Evolutionary conservation across 2,797 vertebrate species (phyloP).

Genomic region (Adelosebastes latens): DNA sequence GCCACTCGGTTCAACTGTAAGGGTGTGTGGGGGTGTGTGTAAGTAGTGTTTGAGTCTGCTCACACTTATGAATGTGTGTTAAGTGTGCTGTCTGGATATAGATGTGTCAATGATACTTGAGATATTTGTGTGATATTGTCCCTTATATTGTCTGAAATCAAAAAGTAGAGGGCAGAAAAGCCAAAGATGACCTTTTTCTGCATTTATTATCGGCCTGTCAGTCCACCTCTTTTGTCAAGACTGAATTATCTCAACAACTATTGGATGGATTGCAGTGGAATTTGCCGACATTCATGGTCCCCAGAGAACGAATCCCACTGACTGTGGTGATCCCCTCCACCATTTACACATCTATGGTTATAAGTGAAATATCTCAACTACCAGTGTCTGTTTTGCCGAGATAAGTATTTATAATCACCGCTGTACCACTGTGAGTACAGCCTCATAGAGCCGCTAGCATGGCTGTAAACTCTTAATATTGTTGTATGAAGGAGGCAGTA

Average conservation of each 20-base stretch:
- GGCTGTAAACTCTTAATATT: neutral
- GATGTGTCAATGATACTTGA: neutral
- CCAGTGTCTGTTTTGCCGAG: neutral
- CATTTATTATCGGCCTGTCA: neutral
- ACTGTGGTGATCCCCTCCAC: neutral
- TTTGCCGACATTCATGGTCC: neutral
- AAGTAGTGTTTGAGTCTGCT: neutral
- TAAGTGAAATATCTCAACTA: neutral
- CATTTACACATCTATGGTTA: neutral
- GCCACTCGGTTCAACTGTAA: constrained; percentile 9
- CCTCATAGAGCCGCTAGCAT: neutral
- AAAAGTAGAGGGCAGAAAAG: neutral
- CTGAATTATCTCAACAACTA: neutral
- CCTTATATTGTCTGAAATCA: neutral
- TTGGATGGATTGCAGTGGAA: neutral
- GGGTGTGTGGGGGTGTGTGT: constrained; percentile 1
- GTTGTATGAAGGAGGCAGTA: neutral
- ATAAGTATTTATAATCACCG: neutral
- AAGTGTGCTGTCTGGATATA: neutral
- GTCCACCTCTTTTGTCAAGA: neutral
- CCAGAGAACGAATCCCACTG: neutral
- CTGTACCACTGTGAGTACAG: too few relatives aligned
- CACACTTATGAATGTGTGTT: neutral
- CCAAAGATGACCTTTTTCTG: neutral
- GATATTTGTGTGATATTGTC: neutral